Evolutionary conservation across 2,888 invertebrate genomes (phyloP), one percentile per base, ranked within the genome.

Genomic region (Subacronicta megacephala): DNA sequence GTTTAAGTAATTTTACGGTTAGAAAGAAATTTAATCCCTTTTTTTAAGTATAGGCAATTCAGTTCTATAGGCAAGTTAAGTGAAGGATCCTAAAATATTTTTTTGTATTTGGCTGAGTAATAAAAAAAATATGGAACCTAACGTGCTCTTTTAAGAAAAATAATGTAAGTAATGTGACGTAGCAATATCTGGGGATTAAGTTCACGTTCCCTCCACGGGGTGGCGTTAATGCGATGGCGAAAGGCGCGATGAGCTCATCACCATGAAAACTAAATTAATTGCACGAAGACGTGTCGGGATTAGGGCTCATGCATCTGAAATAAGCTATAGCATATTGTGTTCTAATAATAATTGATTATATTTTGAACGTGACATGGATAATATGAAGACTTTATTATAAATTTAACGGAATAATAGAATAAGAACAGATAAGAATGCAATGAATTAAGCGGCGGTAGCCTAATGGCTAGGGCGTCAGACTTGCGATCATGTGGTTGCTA

Each of bases 211-310:
- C 57, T 52, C 62, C 52, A 41, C 46, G 42, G 54, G 56, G 45
- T 56, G 56, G 43, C 55, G 42, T 61, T 65, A 69, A 74, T 55
- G 58, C 53, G 60, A 66, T 56, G 54, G 62, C 58, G 44, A 65
- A 70, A 75, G 69, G 53, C 69, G 47, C 69, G 61, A 73, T 68
- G 73, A 80, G 75, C 74, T 77, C 71, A 73, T 75, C 72, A 63
- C 67, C 64, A 65, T 75, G 78, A 72, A 77, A 81, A 79, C 76
- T 80, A 75, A 78, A 82, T 82, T 83, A 82, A 80, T 82, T 71
- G 72, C 68, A 61, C 31, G 56, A 62, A 67, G 75, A 79, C 79
- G 72, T 72, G 72, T 59, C 58, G 47, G 74, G 76, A 72, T 78
- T 72, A 76, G 57, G 59, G 63, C 52, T 66, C 62, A 72, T 72